Conservation (phyloP, 2,888 invertebrate species). For the Macrostomum cliftonense region DNA sequence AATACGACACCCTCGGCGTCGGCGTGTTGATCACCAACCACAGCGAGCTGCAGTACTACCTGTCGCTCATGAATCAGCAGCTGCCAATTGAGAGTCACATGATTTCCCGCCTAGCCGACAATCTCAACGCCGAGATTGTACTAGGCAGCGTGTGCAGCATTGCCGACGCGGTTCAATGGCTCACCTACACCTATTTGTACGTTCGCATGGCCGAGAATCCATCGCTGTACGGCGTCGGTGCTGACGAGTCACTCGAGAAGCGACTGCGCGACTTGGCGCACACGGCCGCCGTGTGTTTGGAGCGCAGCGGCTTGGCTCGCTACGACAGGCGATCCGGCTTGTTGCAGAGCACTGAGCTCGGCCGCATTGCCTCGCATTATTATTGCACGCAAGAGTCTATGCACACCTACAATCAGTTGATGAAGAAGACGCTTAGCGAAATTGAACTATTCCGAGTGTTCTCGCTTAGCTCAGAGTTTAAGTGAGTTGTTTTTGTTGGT, state of each 20-base stretch:
- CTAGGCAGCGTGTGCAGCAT: constrained; percentile 78
- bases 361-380: constrained; percentile 90
- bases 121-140: constrained; percentile 92
- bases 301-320: constrained; percentile 78
- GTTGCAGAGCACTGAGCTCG: constrained; percentile 70
- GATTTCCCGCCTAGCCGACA: constrained; percentile 73
- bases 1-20: constrained; percentile 91
- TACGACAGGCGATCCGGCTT: constrained; percentile 48
- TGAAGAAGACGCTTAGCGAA: constrained; percentile 86
- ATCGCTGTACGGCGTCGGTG: constrained; percentile 63
- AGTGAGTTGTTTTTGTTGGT: constrained; percentile 75
- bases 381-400: constrained; percentile 94
- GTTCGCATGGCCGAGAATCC: constrained; percentile 80
- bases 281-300: constrained; percentile 71
- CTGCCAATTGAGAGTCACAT: constrained; percentile 92
- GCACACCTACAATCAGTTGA: constrained; percentile 78
- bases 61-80: constrained; percentile 89
- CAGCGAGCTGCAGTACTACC: constrained; percentile 88
- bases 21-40: constrained; percentile 93
- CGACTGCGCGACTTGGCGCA: constrained; percentile 83
- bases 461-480: constrained; percentile 87
- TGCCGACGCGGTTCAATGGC: constrained; percentile 72
- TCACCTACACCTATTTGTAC: constrained; percentile 83
- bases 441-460: constrained; percentile 93
- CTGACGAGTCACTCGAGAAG: constrained; percentile 51